These are phyloP conservation scores for Garra rufa DNA, from an alignment of 2,113 vertebrate species.

Conservation along the genomic window DNA sequence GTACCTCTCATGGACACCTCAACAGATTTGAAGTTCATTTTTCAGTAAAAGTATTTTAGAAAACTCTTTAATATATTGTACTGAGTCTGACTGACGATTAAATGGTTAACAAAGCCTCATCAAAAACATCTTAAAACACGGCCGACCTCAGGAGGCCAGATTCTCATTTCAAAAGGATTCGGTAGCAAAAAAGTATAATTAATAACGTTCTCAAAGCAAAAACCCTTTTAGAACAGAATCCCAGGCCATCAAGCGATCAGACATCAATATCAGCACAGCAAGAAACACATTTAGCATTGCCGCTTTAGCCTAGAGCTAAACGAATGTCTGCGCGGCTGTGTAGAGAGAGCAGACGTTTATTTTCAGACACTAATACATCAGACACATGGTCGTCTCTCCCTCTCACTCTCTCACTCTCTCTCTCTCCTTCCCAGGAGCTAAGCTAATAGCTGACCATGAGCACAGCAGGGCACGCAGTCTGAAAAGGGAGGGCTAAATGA, in stretches of 20 bases:
- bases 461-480: conserved; percentile 38
- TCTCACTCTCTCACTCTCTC: not conserved
- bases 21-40: not conserved
- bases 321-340: conserved; percentile 29
- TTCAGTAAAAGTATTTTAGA: not conserved
- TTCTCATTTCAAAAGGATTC: conserved; percentile 41
- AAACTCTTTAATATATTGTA: not conserved
- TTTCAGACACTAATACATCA: conserved; percentile 46
- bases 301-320: conserved; percentile 55
- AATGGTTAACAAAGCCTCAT: not conserved
- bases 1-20: not conserved
- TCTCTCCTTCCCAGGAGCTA: conserved; percentile 36
- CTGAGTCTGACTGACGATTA: not conserved
- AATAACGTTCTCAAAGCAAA: conserved; percentile 52
- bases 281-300: conserved; percentile 36
- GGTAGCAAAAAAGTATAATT: conserved; percentile 43
- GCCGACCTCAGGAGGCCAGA: conserved; percentile 1
- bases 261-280: conserved; percentile 64
- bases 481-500: conserved; percentile 41
- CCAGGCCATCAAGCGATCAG: conserved; percentile 59
- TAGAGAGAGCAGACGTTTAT: conserved; percentile 26
- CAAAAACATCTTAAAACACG: not conserved
- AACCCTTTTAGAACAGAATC: conserved; percentile 51
- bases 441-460: conserved; percentile 42
- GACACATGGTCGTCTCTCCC: not conserved